Percentiles rank a stretch among this genome's conserved stretches.
Evolutionary conservation across 2,113 vertebrate genomes (phyloP).

Genomic region (Gymnorhina tibicen): DNA sequence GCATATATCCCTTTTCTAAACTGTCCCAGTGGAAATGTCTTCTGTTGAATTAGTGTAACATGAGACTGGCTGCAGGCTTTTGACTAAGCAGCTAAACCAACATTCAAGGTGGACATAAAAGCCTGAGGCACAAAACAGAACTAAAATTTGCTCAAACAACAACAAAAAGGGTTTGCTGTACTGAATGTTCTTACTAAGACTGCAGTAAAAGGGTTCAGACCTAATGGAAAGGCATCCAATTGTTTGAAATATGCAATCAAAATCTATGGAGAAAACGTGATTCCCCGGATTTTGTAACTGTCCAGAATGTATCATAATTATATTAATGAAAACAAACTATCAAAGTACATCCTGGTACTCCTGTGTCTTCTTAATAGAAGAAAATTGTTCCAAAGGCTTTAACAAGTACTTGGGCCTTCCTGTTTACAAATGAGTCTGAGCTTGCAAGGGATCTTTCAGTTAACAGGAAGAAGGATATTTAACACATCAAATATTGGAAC

Average conservation of each 20-base stretch:
- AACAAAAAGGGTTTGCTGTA: background rate
- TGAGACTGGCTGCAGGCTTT: background rate
- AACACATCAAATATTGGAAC: background rate
- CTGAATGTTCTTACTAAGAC: background rate
- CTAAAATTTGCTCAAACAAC: background rate
- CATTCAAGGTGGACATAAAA: background rate
- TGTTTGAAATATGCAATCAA: background rate
- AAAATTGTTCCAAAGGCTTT: background rate
- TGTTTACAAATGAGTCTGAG: background rate
- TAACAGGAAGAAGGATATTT: background rate
- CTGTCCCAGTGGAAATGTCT: background rate
- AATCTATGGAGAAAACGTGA: background rate
- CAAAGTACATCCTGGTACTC: background rate
- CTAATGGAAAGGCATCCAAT: background rate
- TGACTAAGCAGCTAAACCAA: background rate
- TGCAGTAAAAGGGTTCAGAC: background rate
- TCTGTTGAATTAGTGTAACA: background rate
- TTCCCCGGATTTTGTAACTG: conserved; percentile 7
- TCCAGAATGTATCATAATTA: conserved; percentile 49
- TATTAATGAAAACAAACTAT: conserved; percentile 24
- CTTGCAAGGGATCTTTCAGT: background rate
- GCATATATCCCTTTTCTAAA: background rate
- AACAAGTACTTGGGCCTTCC: background rate
- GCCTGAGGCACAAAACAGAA: background rate
- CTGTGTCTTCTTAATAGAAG: conserved; percentile 28